A percentile compares a stretch with the other conserved stretches of the same genome.
These are phyloP conservation scores for Todiramphus chloris DNA, from an alignment of 2,113 vertebrate species.

Conservation along the genomic window DNA sequence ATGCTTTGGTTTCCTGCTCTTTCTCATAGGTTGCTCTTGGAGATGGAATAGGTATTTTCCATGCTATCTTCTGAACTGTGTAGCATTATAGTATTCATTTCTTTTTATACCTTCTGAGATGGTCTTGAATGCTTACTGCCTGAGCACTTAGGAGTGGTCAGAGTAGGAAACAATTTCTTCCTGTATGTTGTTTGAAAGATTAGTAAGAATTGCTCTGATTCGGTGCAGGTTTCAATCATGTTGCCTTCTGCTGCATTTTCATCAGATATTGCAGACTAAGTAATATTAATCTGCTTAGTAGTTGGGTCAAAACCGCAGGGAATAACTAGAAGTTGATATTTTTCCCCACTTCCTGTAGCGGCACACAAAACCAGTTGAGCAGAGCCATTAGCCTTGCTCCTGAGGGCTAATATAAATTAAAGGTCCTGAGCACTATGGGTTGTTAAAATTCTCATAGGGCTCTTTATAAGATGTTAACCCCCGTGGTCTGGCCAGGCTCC, in stretches of 20 bases:
- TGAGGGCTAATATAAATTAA: conserved; percentile 43
- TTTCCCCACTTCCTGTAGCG: background rate
- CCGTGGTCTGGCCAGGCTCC: conserved; percentile 63
- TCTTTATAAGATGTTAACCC: conserved; percentile 65
- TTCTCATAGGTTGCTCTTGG: background rate
- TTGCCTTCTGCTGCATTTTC: background rate
- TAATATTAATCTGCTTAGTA: background rate
- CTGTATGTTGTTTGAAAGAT: background rate
- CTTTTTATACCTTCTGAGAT: background rate
- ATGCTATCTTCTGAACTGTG: background rate
- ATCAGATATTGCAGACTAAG: background rate
- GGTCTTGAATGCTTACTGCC: background rate
- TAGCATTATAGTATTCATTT: background rate
- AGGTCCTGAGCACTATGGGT: conserved; percentile 30
- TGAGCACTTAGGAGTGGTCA: background rate
- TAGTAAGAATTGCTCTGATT: background rate
- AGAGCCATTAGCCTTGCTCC: conserved; percentile 42
- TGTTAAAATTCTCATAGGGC: conserved; percentile 70
- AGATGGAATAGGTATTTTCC: background rate
- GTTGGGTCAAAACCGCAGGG: background rate
- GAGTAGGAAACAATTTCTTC: background rate
- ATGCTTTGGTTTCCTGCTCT: background rate
- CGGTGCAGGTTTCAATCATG: background rate
- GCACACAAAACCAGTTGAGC: background rate
- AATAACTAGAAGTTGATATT: background rate